These are phyloP conservation scores for Chionoecetes opilio DNA, from an alignment of 1,140 invertebrate genomes.

Conservation along the genomic window DNA sequence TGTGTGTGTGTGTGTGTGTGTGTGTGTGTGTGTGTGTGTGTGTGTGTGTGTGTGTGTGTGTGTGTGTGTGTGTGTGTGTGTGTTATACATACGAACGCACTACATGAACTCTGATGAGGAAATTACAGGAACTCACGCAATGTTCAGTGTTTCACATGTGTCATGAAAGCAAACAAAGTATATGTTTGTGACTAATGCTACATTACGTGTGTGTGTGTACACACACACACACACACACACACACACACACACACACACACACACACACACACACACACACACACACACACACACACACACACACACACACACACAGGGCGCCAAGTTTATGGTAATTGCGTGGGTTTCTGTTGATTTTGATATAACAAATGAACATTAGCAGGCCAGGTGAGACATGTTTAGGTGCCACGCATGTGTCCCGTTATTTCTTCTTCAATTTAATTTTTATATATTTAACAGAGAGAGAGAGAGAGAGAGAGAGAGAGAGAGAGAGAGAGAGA, in stretches of 20 bases:
- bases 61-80: slow-evolving; percentile 50
- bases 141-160: too few species aligned
- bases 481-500: not conserved
- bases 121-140: too few species aligned
- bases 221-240: slow-evolving; percentile 29
- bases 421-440: not conserved
- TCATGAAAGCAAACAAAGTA: too few species aligned
- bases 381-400: not conserved
- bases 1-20: slow-evolving; percentile 23
- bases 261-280: slow-evolving; percentile 43
- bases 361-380: not conserved
- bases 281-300: slow-evolving; percentile 55
- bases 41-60: slow-evolving; percentile 58
- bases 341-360: not conserved
- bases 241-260: slow-evolving; percentile 4
- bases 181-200: not conserved
- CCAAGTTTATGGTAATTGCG: not conserved
- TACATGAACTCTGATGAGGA: too few species aligned
- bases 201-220: not conserved
- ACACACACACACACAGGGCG: not conserved
- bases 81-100: not conserved
- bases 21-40: slow-evolving; percentile 14
- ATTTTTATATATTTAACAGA: not conserved
- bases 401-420: not conserved
- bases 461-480: not conserved